Conservation (phyloP, 1,140 invertebrate genomes). For the Drosophila subobscura region DNA sequence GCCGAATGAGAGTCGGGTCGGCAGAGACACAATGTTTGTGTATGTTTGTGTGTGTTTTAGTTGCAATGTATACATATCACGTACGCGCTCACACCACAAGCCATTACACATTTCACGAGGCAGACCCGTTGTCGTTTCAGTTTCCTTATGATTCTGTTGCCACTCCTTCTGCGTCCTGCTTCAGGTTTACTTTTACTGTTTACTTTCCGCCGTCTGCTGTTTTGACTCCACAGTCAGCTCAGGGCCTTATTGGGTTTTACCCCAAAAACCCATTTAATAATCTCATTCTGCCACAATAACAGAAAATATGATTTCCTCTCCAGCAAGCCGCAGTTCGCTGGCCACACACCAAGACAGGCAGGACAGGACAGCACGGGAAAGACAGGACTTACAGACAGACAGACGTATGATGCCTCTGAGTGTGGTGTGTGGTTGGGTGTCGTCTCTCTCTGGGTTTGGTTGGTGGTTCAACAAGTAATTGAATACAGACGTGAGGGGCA, state of each 20-base stretch:
- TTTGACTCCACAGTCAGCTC: constrained; percentile 39
- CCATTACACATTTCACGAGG: constrained; percentile 59
- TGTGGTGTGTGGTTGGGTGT: not conserved
- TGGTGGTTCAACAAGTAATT: constrained; percentile 78
- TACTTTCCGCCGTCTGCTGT: constrained; percentile 66
- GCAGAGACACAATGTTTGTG: not conserved
- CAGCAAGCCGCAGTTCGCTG: constrained; percentile 53
- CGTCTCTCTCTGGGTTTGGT: not conserved
- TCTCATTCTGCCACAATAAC: constrained; percentile 83
- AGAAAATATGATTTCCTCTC: constrained; percentile 80
- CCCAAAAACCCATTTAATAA: constrained; percentile 82
- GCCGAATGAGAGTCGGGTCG: not conserved
- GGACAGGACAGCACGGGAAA: not conserved
- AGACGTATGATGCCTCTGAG: constrained; percentile 15
- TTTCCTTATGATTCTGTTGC: not conserved
- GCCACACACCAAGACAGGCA: not conserved
- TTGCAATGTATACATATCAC: constrained; percentile 73
- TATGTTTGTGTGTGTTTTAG: constrained; percentile 14
- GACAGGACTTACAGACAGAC: not conserved
- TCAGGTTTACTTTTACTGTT: constrained; percentile 52
- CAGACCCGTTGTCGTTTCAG: constrained; percentile 60
- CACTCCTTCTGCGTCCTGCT: not conserved
- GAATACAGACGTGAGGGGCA: constrained; percentile 75
- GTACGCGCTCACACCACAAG: constrained; percentile 54
- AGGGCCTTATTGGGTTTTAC: constrained; percentile 73